Base-by-base conservation (phyloP, 1,140 invertebrate genomes). In the Lethocerus indicus region DNA sequence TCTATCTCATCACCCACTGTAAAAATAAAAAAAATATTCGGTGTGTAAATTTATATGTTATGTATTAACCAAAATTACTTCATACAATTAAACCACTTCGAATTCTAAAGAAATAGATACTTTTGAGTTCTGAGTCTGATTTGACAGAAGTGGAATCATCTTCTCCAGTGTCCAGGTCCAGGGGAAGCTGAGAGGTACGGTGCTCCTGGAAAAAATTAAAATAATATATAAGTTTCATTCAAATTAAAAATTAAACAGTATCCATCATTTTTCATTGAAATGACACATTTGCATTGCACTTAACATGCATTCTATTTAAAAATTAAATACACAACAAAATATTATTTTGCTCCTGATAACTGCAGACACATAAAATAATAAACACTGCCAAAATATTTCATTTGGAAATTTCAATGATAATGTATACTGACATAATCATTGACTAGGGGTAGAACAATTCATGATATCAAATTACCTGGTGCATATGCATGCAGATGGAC, bases 141-240 rank as follows among this genome's bases (percentile, higher is more conserved):
- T 75, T 75, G 60, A 84, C 73, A 57, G 83, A 83, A 62, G 79
- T 74, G 63, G 81, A 80, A 71, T 88, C 84, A 83, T 87, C 83
- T 81, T 66, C 70, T 60, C 68, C 67, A 67, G 67, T 68, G 60
- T 87, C 83, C 73, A 85, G 74, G 69, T 86, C 83, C 76, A 85
- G 78, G 60, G 79, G 58, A 68, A 84, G 75, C 68, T 85, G 82
- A 32, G 59, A 85, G 61, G 78, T 80, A 72, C 83, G 83, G 68
- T 83, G 81, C 74, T 87, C 83, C 83, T 87, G 66, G 44, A 53
- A 43, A 41, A 18, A 18, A 44, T 2, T 7, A 44, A n/a, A 42
- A 23, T 24, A 20, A 42, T 24, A 24, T 1, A 1, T 4, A 2
- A 42, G 14, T 3, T 24, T 42, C 9, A 42, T 24, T 5, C 3